Evolutionary conservation across 92 coral and sea anemone species (phyloP).

Genomic region (Epizoanthus ramosus): DNA sequence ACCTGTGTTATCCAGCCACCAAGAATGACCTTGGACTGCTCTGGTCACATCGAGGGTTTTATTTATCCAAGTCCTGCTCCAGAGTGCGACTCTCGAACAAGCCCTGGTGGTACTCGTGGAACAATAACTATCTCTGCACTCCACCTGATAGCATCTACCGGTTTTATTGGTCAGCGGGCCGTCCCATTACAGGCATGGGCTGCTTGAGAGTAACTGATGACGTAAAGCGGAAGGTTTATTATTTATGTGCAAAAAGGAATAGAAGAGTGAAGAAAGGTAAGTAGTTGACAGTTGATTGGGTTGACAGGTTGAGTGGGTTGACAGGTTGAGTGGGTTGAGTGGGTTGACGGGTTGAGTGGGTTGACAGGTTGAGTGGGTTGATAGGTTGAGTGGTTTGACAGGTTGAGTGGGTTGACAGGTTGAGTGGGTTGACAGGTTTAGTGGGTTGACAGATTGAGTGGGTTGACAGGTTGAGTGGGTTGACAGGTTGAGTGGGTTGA

Average conservation of each 20-base stretch:
- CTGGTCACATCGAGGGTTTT: background rate
- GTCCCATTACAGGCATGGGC: background rate
- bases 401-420: too few relatives aligned
- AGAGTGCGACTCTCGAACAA: background rate
- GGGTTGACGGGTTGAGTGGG: too few relatives aligned
- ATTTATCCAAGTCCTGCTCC: background rate
- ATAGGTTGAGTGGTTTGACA: too few relatives aligned
- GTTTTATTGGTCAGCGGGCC: constrained; percentile 4
- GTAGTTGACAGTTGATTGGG: background rate
- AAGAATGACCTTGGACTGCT: constrained; percentile 9
- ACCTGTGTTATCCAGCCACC: constrained; percentile 9
- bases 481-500: too few relatives aligned
- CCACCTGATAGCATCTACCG: background rate
- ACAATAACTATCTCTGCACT: constrained; percentile 10
- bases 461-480: too few relatives aligned
- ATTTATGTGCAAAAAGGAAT: constrained; percentile 15
- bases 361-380: too few relatives aligned
- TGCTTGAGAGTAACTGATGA: constrained; percentile 5
- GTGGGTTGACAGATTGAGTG: too few relatives aligned
- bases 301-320: too few relatives aligned
- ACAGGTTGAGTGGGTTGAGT: too few relatives aligned
- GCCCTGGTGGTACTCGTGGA: background rate
- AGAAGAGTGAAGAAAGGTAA: constrained; percentile 3
- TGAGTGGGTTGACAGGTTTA: too few relatives aligned
- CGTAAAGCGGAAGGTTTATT: background rate